Conservation (phyloP, 2,797 vertebrate genomes). For the Argyrosomus regius region DNA sequence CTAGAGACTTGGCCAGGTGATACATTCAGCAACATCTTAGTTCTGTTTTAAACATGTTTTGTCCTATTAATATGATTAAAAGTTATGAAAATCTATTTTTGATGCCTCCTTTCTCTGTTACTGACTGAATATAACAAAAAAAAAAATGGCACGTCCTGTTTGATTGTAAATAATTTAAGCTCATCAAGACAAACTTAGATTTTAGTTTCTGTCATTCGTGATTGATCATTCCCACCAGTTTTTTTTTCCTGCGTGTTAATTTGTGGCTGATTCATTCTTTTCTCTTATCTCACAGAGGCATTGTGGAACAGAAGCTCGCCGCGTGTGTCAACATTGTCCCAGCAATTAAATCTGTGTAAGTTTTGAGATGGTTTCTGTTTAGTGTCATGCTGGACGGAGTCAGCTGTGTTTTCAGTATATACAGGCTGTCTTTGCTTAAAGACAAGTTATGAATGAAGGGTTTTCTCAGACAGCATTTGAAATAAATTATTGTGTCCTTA, state of each 20-base stretch:
- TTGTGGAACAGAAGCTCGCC: constrained; percentile 90
- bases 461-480: background rate
- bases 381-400: background rate
- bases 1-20: constrained; percentile 91
- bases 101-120: too few species aligned
- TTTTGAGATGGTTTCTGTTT: constrained; percentile 14
- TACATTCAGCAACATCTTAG: background rate
- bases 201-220: background rate
- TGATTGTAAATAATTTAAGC: too few species aligned
- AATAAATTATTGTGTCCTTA: background rate
- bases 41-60: too few species aligned
- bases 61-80: too few species aligned
- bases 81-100: too few species aligned
- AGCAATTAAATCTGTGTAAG: constrained; percentile 91
- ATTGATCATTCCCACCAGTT: background rate
- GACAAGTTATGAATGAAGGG: background rate
- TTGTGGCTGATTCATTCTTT: background rate
- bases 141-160: too few species aligned
- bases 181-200: background rate
- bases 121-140: too few species aligned
- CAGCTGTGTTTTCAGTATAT: background rate
- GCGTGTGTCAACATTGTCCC: constrained; percentile 94
- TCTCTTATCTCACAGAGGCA: constrained; percentile 78
- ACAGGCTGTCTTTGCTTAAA: background rate
- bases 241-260: background rate